Evolutionary conservation across 1,140 invertebrate species (phyloP).

Genomic region (Heliconius melpomene): DNA sequence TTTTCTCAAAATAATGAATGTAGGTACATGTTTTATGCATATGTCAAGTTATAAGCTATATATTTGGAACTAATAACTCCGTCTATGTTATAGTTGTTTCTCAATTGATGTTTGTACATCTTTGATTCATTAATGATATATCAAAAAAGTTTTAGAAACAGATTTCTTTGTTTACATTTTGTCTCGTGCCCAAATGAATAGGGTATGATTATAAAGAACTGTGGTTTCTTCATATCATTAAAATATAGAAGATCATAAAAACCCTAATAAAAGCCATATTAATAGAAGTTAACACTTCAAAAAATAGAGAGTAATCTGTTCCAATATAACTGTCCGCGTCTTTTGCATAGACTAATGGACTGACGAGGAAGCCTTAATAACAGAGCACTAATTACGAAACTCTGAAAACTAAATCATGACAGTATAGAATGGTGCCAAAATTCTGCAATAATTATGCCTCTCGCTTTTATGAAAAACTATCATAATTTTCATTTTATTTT

Average conservation of each 20-base stretch:
- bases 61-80: no score
- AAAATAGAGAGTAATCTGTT: neutral
- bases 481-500: neutral
- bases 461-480: neutral
- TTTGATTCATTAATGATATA: no score
- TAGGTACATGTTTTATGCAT: neutral
- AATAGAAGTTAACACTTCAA: neutral
- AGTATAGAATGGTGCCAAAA: conserved; percentile 7
- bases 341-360: neutral
- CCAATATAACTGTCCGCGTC: neutral
- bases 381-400: conserved; percentile 1
- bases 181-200: no score
- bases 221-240: no score
- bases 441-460: neutral
- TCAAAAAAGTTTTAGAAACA: no score
- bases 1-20: neutral
- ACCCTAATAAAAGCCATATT: neutral
- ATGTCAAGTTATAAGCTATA: no score
- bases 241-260: no score
- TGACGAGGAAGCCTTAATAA: conserved; percentile 10
- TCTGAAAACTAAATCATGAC: conserved; percentile 9
- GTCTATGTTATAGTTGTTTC: no score
- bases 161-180: no score
- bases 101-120: no score
- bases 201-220: no score